Conservation (phyloP, 2,888 invertebrate genomes). For the Timema cristinae region DNA sequence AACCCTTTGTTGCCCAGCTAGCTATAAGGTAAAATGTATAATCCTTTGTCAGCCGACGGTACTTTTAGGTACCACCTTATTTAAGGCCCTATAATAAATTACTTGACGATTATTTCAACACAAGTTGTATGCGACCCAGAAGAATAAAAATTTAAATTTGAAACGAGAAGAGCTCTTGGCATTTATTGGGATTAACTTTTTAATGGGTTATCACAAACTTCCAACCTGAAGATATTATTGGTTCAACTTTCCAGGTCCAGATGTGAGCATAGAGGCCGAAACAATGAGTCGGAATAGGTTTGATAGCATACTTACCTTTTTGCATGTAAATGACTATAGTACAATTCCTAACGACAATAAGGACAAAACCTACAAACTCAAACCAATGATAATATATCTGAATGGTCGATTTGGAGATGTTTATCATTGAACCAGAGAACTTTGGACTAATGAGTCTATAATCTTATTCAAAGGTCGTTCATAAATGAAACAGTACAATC, state of each 20-base stretch:
- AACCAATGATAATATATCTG: constrained; percentile 22
- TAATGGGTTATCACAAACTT: constrained; percentile 25
- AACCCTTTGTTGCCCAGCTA: too few species aligned
- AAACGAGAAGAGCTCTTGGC: constrained; percentile 15
- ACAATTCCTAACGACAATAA: constrained; percentile 9
- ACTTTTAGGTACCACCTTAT: too few species aligned
- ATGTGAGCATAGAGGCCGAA: constrained; percentile 9
- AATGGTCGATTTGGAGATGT: constrained; percentile 23
- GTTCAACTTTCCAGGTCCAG: constrained; percentile 17
- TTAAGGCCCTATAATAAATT: too few species aligned
- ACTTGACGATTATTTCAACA: too few species aligned
- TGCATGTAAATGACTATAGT: constrained; percentile 26
- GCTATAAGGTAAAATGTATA: too few species aligned
- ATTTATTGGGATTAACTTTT: constrained; percentile 25
- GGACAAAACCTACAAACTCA: constrained; percentile 25
- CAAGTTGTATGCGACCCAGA: constrained; percentile 12
- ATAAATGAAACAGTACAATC: constrained; percentile 32
- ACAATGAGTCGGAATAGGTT: constrained; percentile 25
- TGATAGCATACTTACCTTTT: constrained; percentile 21
- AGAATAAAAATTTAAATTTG: constrained; percentile 11
- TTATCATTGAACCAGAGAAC: constrained; percentile 24
- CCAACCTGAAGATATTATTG: constrained; percentile 23
- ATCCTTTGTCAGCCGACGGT: too few species aligned
- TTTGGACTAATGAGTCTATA: constrained; percentile 24
- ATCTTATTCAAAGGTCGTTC: constrained; percentile 23